Evolutionary conservation across 1,140 invertebrate genomes (phyloP).

Genomic region (Musca domestica): DNA sequence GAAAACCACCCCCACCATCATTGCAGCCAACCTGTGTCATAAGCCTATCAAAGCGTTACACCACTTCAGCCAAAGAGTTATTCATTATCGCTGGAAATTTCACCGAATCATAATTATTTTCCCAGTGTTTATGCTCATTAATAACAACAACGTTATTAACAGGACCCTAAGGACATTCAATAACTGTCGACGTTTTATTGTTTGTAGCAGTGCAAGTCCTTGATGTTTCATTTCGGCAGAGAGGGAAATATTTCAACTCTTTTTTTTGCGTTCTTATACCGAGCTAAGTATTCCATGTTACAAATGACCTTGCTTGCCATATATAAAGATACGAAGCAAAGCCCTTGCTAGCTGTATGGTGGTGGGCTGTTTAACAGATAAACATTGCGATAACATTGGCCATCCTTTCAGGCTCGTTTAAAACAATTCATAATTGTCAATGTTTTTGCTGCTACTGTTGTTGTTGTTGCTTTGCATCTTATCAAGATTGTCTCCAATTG

Average conservation of each 20-base stretch:
- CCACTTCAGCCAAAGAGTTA: neutral
- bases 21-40: too few relatives aligned
- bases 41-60: too few relatives aligned
- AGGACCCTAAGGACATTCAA: constrained; percentile 19
- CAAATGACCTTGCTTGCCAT: too few relatives aligned
- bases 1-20: too few relatives aligned
- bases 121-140: constrained; percentile 16
- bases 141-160: constrained; percentile 15
- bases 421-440: too few relatives aligned
- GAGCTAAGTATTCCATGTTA: too few relatives aligned
- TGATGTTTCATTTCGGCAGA: neutral
- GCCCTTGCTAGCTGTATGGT: too few relatives aligned
- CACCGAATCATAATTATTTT: constrained; percentile 5
- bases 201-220: neutral
- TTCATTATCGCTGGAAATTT: neutral
- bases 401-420: too few relatives aligned
- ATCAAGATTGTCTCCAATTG: constrained; percentile 12
- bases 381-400: too few relatives aligned
- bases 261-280: neutral
- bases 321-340: too few relatives aligned
- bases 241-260: neutral
- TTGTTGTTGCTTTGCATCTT: constrained; percentile 2
- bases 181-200: constrained; percentile 2
- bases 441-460: neutral
- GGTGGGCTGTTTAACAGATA: too few relatives aligned